Conservation (phyloP, 2,113 vertebrate species). For the Panthera tigris region DNA sequence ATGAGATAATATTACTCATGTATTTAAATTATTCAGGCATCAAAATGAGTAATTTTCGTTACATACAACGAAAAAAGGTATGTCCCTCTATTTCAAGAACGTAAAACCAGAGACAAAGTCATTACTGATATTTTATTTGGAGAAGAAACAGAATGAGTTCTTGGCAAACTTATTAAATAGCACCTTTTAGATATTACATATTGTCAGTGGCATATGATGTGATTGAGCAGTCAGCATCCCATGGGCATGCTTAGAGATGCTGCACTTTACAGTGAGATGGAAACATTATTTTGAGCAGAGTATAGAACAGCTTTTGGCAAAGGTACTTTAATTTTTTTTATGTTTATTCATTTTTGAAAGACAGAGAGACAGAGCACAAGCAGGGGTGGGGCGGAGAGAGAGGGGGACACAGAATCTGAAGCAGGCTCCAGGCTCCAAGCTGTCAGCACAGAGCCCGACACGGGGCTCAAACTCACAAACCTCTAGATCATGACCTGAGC, state of each 20-base stretch:
- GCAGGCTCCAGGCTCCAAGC: no score
- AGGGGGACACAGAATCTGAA: no score
- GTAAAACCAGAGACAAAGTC: neutral
- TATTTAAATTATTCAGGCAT: neutral
- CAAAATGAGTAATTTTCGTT: conserved; percentile 37
- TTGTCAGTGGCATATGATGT: neutral
- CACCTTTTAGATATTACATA: neutral
- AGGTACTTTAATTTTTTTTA: neutral
- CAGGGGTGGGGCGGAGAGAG: no score
- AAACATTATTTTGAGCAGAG: neutral
- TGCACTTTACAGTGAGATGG: neutral
- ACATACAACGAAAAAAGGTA: neutral
- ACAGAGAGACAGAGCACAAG: no score
- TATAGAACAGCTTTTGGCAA: neutral
- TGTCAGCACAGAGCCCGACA: no score
- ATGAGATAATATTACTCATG: neutral
- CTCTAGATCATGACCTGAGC: no score
- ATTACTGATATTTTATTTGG: neutral
- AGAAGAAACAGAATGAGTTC: neutral
- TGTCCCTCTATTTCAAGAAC: neutral
- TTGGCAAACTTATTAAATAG: neutral
- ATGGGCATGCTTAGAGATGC: neutral
- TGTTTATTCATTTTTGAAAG: no score
- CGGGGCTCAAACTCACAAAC: no score
- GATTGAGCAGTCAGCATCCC: neutral